Base-by-base conservation (phyloP, 2,113 vertebrate species). In the Tiliqua scincoides region DNA sequence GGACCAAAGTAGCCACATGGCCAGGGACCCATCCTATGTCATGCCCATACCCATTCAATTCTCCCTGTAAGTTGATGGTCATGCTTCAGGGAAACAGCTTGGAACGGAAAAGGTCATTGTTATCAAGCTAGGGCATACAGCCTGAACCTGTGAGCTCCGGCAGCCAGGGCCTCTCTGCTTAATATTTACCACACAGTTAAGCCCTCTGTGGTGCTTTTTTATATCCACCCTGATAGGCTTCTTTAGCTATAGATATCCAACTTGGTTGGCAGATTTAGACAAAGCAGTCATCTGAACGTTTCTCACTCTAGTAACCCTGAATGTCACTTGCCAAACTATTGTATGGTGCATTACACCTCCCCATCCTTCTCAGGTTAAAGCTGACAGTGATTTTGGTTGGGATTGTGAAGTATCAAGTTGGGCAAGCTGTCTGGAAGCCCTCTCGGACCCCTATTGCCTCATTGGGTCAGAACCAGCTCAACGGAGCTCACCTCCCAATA, bases 201-300 rank as follows among this genome's bases (percentile, higher is more conserved):
- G 59, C 17, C 40, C 48, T 68, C 15, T 54, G 2, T 8, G 18
- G 82, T 68, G 37, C 70, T 85, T 83, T 37, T 70, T 77, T 10
- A 59, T 25, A 57, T 9, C n/a, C 77, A 86, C 85, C 87, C 89
- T 85, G 32, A 89, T 91, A 88, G 88, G 91, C 93, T 92, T 90
- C 81, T 86, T 73, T 43, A 9, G 9, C 77, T 75, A 52, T 35
- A 54, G 61, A 84, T 32, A 12, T 35, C 40, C 11, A 37, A 12
- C 23, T 18, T 54, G 62, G 25, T 14, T 30, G 62, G 43, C 9
- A 73, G n/a, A 57, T 77, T 7, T 23, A 68, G 32, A 48, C 43
- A 25, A 59, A 68, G 32, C 17, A 68, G 25, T 20, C 30, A 61
- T 71, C 9, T 71, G 70, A 71, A 71, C 20, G n/a, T 32, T 35